A percentile compares a stretch with the other conserved stretches of the same genome.
These are phyloP conservation scores for Steinernema feltiae DNA, from an alignment of 1,140 invertebrate genomes.

Conservation along the genomic window DNA sequence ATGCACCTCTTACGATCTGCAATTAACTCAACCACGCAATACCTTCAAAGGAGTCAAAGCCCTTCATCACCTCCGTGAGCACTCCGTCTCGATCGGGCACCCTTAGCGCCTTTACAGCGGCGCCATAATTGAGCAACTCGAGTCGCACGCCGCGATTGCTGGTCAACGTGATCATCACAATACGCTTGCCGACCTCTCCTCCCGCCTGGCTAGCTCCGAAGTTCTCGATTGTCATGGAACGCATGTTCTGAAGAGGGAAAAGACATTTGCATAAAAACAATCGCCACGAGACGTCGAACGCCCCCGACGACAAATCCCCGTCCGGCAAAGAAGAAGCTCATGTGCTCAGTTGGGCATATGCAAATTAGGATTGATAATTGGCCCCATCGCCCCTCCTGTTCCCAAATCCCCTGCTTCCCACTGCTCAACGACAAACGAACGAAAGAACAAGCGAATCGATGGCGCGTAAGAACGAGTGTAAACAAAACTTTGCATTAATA, in stretches of 20 bases:
- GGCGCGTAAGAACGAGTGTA: background rate
- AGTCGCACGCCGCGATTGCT: background rate
- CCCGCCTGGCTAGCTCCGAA: background rate
- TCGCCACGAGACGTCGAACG: background rate
- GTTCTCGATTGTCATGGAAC: background rate
- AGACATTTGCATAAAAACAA: background rate
- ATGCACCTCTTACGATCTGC: background rate
- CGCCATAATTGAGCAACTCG: background rate
- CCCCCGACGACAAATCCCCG: background rate
- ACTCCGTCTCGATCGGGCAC: background rate
- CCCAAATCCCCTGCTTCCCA: background rate
- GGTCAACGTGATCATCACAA: background rate
- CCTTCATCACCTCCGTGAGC: background rate
- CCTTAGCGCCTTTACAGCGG: background rate
- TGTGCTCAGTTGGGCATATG: conserved; percentile 4
- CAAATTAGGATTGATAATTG: background rate
- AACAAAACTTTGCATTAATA: background rate
- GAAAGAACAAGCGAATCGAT: background rate
- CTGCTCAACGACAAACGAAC: background rate
- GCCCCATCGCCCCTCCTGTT: background rate
- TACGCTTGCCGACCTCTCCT: background rate
- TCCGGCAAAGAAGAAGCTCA: background rate
- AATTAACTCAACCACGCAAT: background rate
- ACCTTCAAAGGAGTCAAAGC: conserved; percentile 4
- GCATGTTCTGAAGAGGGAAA: background rate